Evolutionary conservation across 2,888 invertebrate species (phyloP).

Genomic region (Xylota sylvarum): DNA sequence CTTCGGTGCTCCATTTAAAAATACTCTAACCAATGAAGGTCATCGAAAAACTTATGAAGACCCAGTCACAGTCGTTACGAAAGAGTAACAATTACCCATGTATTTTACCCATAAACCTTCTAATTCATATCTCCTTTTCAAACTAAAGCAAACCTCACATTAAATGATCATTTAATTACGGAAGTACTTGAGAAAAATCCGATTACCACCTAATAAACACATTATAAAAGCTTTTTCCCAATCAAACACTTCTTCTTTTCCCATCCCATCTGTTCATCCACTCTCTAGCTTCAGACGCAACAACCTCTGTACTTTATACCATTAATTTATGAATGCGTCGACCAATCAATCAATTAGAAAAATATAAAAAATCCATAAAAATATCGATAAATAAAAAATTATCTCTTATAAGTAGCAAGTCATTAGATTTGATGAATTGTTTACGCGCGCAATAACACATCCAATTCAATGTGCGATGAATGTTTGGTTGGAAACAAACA

Average conservation of each 20-base stretch:
- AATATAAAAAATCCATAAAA: conserved; percentile 32
- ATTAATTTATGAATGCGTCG: conserved; percentile 62
- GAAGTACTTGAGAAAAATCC: conserved; percentile 57
- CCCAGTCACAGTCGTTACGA: too few relatives aligned
- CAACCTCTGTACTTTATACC: conserved; percentile 39
- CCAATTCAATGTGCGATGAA: conserved; percentile 34
- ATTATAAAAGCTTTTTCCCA: conserved; percentile 21
- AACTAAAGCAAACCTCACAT: conserved; percentile 25
- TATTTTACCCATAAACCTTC: background rate
- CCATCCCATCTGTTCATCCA: conserved; percentile 6
- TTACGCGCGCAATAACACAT: conserved; percentile 72
- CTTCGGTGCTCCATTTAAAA: too few relatives aligned
- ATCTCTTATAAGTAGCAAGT: conserved; percentile 72
- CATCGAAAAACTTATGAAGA: too few relatives aligned
- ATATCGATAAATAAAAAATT: conserved; percentile 55
- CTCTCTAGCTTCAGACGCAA: conserved; percentile 9
- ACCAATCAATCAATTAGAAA: conserved; percentile 69
- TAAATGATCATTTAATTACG: conserved; percentile 61
- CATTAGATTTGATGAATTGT: conserved; percentile 76
- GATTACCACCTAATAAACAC: conserved; percentile 56
- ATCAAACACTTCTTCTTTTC: conserved; percentile 39
- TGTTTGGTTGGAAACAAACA: background rate
- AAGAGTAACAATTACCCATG: too few relatives aligned
- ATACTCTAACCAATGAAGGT: too few relatives aligned
- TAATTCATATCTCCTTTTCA: background rate